These are phyloP conservation scores for Amphipoea oculea DNA, from an alignment of 2,888 invertebrate genomes.

Conservation along the genomic window DNA sequence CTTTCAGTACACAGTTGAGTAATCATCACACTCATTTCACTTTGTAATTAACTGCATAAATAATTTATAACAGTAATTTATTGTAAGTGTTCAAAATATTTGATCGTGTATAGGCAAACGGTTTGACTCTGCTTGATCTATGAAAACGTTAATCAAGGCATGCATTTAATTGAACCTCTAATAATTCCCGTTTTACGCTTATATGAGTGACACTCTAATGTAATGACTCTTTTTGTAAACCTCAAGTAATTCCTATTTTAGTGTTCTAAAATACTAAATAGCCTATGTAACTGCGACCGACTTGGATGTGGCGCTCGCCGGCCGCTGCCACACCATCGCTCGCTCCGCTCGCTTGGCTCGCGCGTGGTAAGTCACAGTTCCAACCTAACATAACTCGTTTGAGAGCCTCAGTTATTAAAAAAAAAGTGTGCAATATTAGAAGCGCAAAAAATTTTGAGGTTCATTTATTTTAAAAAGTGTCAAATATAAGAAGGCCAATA, in stretches of 20 bases:
- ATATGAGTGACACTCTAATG: neutral
- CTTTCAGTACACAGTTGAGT: conserved; percentile 2
- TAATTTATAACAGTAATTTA: neutral
- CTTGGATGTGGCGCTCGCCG: too few species aligned
- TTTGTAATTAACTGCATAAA: conserved; percentile 17
- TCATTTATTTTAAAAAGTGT: neutral
- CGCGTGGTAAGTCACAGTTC: neutral
- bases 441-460: neutral
- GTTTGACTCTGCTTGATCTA: conserved; percentile 14
- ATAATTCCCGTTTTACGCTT: neutral
- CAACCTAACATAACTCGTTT: too few species aligned
- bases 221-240: neutral
- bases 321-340: neutral
- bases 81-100: conserved; percentile 5
- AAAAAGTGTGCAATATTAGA: neutral
- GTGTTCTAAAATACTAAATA: neutral
- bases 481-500: neutral
- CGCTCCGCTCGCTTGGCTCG: neutral
- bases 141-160: conserved; percentile 16
- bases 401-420: too few species aligned
- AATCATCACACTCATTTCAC: conserved; percentile 20
- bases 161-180: neutral
- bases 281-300: too few species aligned
- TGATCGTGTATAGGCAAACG: neutral
- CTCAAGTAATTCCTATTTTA: neutral